phyloP scores from a whole-genome alignment of 2,113 vertebrate species.

The Mionectes macconnelli region DNA sequence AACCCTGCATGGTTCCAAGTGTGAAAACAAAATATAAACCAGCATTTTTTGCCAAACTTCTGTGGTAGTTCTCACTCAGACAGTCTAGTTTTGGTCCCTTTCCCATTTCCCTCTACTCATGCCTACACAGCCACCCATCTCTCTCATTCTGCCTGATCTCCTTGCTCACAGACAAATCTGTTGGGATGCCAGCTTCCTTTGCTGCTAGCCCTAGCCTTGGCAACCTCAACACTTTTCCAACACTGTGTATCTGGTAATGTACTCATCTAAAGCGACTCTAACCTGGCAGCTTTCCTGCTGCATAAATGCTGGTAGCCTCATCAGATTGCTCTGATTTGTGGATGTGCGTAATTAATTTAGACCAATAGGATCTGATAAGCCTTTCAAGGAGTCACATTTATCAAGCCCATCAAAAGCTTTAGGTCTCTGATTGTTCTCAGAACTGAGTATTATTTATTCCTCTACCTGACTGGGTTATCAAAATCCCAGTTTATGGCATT shows the following conservation, averaged over 20 bases:
- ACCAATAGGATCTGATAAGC: not conserved
- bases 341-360: not conserved
- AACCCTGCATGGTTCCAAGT: not conserved
- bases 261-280: not conserved
- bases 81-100: not conserved
- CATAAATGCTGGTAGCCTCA: not conserved
- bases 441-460: not conserved
- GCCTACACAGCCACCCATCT: not conserved
- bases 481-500: constrained; percentile 14
- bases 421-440: not conserved
- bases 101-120: not conserved
- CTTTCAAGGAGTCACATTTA: not conserved
- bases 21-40: not conserved
- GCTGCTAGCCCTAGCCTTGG: not conserved
- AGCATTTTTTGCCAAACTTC: not conserved
- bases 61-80: not conserved
- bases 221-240: not conserved
- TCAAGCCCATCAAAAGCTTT: not conserved
- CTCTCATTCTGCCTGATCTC: not conserved
- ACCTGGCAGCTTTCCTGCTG: not conserved
- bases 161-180: not conserved
- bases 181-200: not conserved
- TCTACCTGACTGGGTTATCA: not conserved
- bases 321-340: not conserved
- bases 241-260: not conserved